Percentiles rank a stretch among this genome's conserved stretches.
Conservation (phyloP, 2,888 invertebrate species). For the Poecilobothrus nobilitatus region DNA sequence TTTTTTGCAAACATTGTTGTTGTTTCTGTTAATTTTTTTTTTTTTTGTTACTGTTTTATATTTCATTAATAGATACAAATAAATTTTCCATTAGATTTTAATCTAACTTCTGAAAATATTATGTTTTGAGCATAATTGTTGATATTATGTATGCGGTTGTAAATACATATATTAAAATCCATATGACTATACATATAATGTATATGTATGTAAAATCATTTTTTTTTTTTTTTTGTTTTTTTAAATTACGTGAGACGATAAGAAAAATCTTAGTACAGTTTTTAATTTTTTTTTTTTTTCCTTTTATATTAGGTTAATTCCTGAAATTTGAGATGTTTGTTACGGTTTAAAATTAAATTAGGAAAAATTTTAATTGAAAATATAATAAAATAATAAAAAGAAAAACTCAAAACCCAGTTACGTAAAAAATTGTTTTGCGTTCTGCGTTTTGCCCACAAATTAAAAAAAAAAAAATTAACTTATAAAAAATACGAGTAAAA, state of each 20-base stretch:
- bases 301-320: background rate
- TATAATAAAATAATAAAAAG: too few relatives aligned
- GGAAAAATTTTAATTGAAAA: background rate
- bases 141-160: too few relatives aligned
- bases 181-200: too few relatives aligned
- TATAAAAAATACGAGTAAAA: too few relatives aligned
- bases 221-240: too few relatives aligned
- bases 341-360: background rate
- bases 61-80: background rate
- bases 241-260: background rate
- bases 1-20: too few relatives aligned
- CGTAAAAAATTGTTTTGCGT: background rate
- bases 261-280: background rate
- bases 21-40: background rate
- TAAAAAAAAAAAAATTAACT: background rate
- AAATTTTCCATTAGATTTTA: too few relatives aligned
- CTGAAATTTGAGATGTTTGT: background rate
- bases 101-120: too few relatives aligned
- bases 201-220: too few relatives aligned
- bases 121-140: too few relatives aligned
- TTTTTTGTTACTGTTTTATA: background rate
- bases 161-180: too few relatives aligned
- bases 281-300: background rate
- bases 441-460: conserved; percentile 1
- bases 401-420: background rate